Conservation (phyloP, 2,888 invertebrate species). For the Tanytarsus gracilentus region DNA sequence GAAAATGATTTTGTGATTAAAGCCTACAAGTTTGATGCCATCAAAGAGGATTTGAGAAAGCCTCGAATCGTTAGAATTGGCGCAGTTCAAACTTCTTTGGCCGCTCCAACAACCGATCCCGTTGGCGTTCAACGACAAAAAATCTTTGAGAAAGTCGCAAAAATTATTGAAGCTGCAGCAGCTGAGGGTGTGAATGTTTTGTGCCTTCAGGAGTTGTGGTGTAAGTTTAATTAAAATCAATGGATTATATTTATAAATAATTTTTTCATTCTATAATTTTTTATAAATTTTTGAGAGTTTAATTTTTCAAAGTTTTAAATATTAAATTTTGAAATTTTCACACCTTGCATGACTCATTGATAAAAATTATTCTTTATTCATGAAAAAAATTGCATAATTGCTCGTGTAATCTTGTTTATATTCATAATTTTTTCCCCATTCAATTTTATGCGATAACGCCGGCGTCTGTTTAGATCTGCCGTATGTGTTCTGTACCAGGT, state of each 20-base stretch:
- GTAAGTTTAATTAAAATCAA: no score
- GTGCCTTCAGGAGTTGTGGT: constrained; percentile 96
- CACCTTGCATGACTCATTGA: not conserved
- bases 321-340: not conserved
- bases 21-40: constrained; percentile 60
- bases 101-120: constrained; percentile 62
- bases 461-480: constrained; percentile 94
- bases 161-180: constrained; percentile 68
- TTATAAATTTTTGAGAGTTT: no score
- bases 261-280: no score
- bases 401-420: no score
- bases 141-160: constrained; percentile 61
- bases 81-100: constrained; percentile 79
- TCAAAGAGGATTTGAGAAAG: constrained; percentile 57
- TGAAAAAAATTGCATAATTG: no score
- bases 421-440: no score
- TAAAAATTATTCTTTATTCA: constrained; percentile 20
- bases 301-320: no score
- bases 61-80: constrained; percentile 71
- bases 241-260: no score
- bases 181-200: constrained; percentile 73
- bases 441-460: no score
- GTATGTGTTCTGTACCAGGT: constrained; percentile 85
- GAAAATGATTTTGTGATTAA: constrained; percentile 60
- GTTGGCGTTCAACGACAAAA: constrained; percentile 67